phyloP scores from a whole-genome alignment of 2,113 vertebrate genomes.

The Mus pahari region DNA sequence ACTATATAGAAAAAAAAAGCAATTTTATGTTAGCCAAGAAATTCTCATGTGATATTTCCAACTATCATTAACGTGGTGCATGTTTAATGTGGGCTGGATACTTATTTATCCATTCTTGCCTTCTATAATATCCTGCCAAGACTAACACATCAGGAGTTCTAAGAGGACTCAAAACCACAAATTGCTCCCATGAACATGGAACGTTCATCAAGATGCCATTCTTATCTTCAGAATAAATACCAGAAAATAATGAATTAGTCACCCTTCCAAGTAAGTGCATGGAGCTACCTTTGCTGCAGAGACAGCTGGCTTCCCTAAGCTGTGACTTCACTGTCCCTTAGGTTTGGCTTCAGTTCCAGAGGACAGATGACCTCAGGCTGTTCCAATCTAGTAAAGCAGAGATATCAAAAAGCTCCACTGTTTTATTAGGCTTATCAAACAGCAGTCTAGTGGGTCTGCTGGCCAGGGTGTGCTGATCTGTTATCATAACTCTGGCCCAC shows the following conservation, averaged over 20 bases:
- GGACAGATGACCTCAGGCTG: background rate
- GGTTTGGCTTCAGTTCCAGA: slow-evolving; percentile 4
- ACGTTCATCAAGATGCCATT: background rate
- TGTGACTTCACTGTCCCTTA: background rate
- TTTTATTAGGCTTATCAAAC: slow-evolving; percentile 70
- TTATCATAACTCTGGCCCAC: background rate
- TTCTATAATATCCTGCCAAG: background rate
- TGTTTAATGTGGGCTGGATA: background rate
- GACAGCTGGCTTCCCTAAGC: background rate
- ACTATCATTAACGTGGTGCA: no score
- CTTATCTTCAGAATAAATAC: slow-evolving; percentile 9
- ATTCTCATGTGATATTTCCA: background rate
- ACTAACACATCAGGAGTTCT: background rate
- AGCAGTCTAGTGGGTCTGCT: slow-evolving; percentile 51
- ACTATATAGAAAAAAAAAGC: background rate
- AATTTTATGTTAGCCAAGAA: background rate
- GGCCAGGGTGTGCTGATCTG: slow-evolving; percentile 42
- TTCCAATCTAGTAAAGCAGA: background rate
- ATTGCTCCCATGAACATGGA: background rate
- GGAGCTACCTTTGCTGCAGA: background rate
- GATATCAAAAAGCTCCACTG: slow-evolving; percentile 18
- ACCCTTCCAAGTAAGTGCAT: background rate
- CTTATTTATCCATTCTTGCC: fast-evolving
- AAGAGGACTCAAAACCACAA: background rate
- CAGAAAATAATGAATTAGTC: background rate